Base-by-base conservation (phyloP, 37 sponge, comb jelly and placozoan genomes). In the Ianthella basta region DNA sequence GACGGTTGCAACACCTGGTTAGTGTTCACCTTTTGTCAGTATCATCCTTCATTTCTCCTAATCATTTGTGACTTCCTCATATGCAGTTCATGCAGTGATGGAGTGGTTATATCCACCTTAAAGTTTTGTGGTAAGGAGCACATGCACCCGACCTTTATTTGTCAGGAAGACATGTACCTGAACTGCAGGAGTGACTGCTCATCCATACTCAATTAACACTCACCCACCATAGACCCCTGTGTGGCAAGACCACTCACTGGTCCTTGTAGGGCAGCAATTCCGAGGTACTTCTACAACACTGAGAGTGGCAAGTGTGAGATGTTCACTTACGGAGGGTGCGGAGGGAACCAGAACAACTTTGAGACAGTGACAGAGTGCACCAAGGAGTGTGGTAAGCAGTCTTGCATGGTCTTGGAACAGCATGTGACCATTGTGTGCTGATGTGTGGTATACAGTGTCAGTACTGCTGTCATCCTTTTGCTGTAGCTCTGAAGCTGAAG, bases 331-430 rank as follows among this genome's bases (percentile, higher is more conserved):
- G 67, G 67, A 33, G 67, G 67, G 32, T 65, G 67, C 6, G 5
- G 6, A 65, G 67, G 67, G 32, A 65, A 65, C 32, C 3, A 8
- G 32, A 65, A 65, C 32, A 65, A 65, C 32, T 65, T 88, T 55
- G 84, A 64, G 16, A 83, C 78, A 0, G 0, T 19, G 1, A 27
- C 33, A 32, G 83, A 68, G n/a, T 88, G 88, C 54, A 41, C 63
- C 20, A 32, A 53, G 24, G 79, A 38, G 4, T 88, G 88, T 59
- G 72, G 72, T 70, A 70, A 27, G 50, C 35, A 19, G 32, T 19
- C 4, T 70, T 63, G 24, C 5, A 44, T 44, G 6, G n/a, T 8
- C 50, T 8, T 44, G 50, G 50, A 3, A 44, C 8, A 8, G 3
- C 3, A 3, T 44, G 50, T 44, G 50, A 44, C 50, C 50, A 44